Evolutionary conservation across 2,113 vertebrate genomes (phyloP).

Genomic region (Marmota monax): DNA sequence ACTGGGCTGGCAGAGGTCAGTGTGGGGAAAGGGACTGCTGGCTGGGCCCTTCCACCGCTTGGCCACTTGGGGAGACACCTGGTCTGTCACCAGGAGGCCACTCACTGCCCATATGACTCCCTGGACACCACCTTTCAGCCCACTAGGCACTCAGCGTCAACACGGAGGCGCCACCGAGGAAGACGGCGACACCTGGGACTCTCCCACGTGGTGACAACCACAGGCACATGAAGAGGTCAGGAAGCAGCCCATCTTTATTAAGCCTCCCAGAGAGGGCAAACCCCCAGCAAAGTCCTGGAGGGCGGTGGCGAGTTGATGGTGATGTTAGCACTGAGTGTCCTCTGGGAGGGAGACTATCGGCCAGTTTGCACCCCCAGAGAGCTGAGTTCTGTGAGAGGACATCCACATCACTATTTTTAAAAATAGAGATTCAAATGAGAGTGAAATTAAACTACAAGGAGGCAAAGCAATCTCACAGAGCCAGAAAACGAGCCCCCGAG

Average conservation of each 20-base stretch:
- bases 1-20: not conserved
- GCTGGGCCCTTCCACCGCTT: not conserved
- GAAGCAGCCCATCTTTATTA: not conserved
- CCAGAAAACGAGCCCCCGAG: not conserved
- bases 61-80: too few species aligned
- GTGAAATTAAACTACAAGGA: not conserved
- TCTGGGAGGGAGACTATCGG: not conserved
- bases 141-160: not conserved
- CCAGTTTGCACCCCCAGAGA: not conserved
- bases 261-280: not conserved
- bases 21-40: not conserved
- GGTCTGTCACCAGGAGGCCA: not conserved
- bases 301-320: fast-evolving
- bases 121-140: fast-evolving
- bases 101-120: not conserved
- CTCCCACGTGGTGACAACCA: not conserved
- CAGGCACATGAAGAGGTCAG: not conserved
- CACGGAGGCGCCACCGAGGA: fast-evolving
- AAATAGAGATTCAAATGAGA: not conserved
- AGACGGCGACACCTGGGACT: too few species aligned
- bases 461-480: not conserved
- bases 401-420: not conserved
- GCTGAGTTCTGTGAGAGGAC: not conserved
- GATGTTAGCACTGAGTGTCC: fast-evolving
- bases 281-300: not conserved